These are phyloP conservation scores for Melieria omissa DNA, from an alignment of 2,888 invertebrate species.

Conservation along the genomic window DNA sequence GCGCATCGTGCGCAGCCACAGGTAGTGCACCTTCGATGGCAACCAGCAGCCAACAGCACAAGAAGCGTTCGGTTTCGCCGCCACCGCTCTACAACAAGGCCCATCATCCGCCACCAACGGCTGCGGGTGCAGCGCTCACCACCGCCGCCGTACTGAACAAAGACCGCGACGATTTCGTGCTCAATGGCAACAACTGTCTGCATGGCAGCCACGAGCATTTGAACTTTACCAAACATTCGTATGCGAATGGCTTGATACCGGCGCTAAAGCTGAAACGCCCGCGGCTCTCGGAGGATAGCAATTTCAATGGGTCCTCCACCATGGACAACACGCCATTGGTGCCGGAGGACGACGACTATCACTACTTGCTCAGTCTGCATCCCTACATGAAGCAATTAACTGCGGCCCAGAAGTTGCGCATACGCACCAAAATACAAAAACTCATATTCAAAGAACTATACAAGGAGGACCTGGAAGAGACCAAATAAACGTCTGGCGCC, in stretches of 20 bases:
- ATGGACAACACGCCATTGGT: conserved; percentile 61
- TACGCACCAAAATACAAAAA: conserved; percentile 67
- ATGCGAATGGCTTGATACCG: conserved; percentile 61
- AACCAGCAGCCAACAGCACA: conserved; percentile 37
- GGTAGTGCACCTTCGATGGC: conserved; percentile 23
- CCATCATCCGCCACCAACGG: conserved; percentile 57
- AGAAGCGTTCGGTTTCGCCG: conserved; percentile 60
- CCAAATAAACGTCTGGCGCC: conserved; percentile 51
- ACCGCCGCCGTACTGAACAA: conserved; percentile 48
- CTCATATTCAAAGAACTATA: conserved; percentile 66
- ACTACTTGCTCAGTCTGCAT: conserved; percentile 65
- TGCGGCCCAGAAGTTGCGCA: conserved; percentile 64
- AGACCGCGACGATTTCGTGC: conserved; percentile 55
- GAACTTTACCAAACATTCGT: conserved; percentile 60
- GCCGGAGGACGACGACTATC: conserved; percentile 66
- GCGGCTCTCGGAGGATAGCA: conserved; percentile 62
- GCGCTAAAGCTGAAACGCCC: conserved; percentile 62
- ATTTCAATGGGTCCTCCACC: conserved; percentile 64
- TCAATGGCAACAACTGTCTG: conserved; percentile 39
- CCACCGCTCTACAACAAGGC: conserved; percentile 62
- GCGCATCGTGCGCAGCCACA: conserved; percentile 21
- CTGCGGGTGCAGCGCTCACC: conserved; percentile 37
- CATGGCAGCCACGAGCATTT: conserved; percentile 55
- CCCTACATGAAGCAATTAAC: conserved; percentile 66
- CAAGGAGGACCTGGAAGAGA: conserved; percentile 65